phyloP scores from a whole-genome alignment of 1,140 invertebrate species.

The Centruroides sculpturatus region DNA sequence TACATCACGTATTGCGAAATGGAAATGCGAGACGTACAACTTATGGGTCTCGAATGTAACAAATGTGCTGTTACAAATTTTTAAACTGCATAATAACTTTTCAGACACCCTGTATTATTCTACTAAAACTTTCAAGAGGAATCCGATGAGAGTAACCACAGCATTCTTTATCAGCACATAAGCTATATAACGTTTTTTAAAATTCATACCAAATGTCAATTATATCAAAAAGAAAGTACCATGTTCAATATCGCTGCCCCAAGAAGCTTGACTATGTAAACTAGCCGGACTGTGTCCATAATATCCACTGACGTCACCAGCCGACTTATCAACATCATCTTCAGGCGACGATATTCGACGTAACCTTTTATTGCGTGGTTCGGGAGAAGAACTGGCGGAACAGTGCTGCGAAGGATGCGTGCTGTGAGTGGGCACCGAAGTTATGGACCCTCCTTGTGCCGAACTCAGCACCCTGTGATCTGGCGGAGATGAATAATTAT shows the following conservation, averaged over 20 bases:
- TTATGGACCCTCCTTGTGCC: constrained; percentile 20
- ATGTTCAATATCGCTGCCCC: constrained; percentile 44
- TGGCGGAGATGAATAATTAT: constrained; percentile 63
- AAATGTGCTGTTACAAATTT: no score
- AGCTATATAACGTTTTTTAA: no score
- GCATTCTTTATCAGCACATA: no score
- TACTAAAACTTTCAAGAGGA: no score
- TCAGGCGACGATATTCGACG: constrained; percentile 43
- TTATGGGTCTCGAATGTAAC: no score
- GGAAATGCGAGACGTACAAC: no score
- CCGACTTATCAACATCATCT: constrained; percentile 34
- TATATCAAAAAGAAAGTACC: no score
- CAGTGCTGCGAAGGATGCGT: constrained; percentile 9
- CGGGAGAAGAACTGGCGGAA: constrained; percentile 28
- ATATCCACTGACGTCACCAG: constrained; percentile 24
- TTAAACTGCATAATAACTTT: no score
- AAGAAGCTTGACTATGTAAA: constrained; percentile 37
- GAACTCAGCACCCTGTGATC: constrained; percentile 26
- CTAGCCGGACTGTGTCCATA: constrained; percentile 43
- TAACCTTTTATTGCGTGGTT: constrained; percentile 39
- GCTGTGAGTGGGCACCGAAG: constrained; percentile 13
- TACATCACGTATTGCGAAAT: no score
- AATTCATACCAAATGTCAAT: no score
- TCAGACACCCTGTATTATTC: no score
- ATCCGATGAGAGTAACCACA: no score